Evolutionary conservation across 2,113 vertebrate species (phyloP), one percentile per base, ranked within the genome.

Genomic region (Bufo bufo): DNA sequence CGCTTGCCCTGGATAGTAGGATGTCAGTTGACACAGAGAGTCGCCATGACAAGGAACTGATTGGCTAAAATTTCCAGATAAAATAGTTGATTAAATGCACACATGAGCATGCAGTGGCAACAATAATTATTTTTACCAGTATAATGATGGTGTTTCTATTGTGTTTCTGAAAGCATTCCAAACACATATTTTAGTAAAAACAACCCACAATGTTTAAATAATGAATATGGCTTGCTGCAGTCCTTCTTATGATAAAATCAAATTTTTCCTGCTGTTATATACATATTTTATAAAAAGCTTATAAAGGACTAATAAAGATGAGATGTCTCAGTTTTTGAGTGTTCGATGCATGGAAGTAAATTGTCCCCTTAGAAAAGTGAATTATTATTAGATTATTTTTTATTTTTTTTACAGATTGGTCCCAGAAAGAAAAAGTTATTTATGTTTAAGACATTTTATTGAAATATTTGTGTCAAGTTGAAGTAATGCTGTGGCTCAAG

Each of bases 231-330:
- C 23, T 80, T 58, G 20, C 52, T 80, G 2, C 8, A 23, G 0
- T 78, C 47, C 8, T 80, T 59, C 3, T 59, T 43, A 14, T 17
- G 13, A 54, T 3, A 78, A 11, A n/a, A 7, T 23, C 23, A 56
- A 14, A 23, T 78, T 17, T 50, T 77, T 8, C 52, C 74, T n/a
- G 3, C 45, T 47, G 17, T n/a, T 78, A 13, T 23, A 78, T 78
- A 23, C 6, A 78, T 78, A 8, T 54, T 78, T 78, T 78, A 54
- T 78, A 78, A 23, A 6, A n/a, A n/a, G 11, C 13, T 33, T 33
- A 33, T 79, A 58, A 54, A 79, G 54, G 3, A 58, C 20, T 61
- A 81, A 81, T 81, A 61, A 81, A 81, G 23, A 81, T 81, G 56
- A 59, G 23, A 75, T 7, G 16, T 58, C 11, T 54, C 1, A 6